A percentile compares a stretch with the other conserved stretches of the same genome.
Evolutionary conservation across 2,797 vertebrate genomes (phyloP).

Genomic region (Urosaurus nigricauda): DNA sequence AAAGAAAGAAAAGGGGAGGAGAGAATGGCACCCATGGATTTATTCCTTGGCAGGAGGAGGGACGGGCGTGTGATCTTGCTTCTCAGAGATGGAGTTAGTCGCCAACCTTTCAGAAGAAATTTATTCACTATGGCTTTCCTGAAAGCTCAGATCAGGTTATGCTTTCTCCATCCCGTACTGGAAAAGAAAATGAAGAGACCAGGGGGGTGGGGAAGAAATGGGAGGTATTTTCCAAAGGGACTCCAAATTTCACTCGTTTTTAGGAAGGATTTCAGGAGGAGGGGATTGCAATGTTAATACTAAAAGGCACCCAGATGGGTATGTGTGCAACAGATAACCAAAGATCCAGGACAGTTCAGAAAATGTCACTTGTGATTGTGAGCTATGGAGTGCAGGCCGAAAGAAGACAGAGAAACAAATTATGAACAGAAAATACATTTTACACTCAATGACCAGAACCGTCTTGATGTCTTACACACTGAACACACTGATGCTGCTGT

Average conservation of each 20-base stretch:
- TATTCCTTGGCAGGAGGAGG: constrained; percentile 22
- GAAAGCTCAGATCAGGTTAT: not conserved
- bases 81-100: not conserved
- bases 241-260: not conserved
- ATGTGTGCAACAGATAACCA: not conserved
- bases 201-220: not conserved
- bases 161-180: not conserved
- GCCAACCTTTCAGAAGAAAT: not conserved
- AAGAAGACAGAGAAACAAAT: not conserved
- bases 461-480: no score
- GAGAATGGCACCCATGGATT: constrained; percentile 19
- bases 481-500: no score
- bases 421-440: not conserved
- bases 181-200: no score
- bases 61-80: constrained; percentile 25
- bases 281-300: no score
- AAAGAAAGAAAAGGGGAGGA: constrained; percentile 32
- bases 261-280: not conserved
- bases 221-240: not conserved
- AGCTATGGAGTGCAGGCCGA: no score
- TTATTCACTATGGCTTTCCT: not conserved
- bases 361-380: not conserved
- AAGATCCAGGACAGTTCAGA: not conserved
- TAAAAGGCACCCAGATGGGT: not conserved
- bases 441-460: not conserved